phyloP scores from a whole-genome alignment of 2,113 vertebrate genomes.

The Rhinopomastus cyanomelas region DNA sequence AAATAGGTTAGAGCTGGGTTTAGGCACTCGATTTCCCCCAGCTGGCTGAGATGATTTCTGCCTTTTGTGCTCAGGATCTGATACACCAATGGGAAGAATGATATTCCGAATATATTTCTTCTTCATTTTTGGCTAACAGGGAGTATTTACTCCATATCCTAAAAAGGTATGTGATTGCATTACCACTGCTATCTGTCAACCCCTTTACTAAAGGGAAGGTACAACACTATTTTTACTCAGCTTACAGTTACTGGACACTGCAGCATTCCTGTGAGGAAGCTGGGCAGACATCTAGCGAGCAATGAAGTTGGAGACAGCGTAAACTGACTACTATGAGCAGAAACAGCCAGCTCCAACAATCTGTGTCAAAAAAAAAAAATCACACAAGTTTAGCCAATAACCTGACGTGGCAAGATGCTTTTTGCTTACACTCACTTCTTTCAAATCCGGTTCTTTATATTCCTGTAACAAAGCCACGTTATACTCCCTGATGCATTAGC shows the following conservation, averaged over 20 bases:
- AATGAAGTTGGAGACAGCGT: neutral
- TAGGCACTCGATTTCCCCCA: slow-evolving; percentile 29
- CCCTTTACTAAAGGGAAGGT: slow-evolving; percentile 3
- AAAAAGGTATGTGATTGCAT: neutral
- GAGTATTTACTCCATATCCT: neutral
- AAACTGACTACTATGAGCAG: neutral
- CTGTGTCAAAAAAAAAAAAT: neutral
- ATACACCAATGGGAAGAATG: neutral
- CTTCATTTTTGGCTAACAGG: neutral
- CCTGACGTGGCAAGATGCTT: slow-evolving; percentile 40
- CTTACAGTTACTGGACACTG: slow-evolving; percentile 10
- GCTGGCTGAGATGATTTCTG: slow-evolving; percentile 21
- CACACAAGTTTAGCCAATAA: slow-evolving; percentile 24
- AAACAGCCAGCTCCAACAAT: neutral
- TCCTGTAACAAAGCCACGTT: slow-evolving; percentile 21
- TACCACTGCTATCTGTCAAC: neutral
- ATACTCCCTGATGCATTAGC: neutral
- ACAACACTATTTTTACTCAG: slow-evolving; percentile 1
- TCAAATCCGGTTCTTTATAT: neutral
- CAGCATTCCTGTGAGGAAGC: slow-evolving; percentile 46
- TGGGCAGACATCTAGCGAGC: neutral
- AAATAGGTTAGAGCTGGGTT: slow-evolving; percentile 37
- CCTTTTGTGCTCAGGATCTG: slow-evolving; percentile 45
- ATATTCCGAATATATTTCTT: neutral
- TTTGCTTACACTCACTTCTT: slow-evolving; percentile 9